phyloP scores from a whole-genome alignment of 2,888 invertebrate genomes.

The Rhaphigaster nebulosa region DNA sequence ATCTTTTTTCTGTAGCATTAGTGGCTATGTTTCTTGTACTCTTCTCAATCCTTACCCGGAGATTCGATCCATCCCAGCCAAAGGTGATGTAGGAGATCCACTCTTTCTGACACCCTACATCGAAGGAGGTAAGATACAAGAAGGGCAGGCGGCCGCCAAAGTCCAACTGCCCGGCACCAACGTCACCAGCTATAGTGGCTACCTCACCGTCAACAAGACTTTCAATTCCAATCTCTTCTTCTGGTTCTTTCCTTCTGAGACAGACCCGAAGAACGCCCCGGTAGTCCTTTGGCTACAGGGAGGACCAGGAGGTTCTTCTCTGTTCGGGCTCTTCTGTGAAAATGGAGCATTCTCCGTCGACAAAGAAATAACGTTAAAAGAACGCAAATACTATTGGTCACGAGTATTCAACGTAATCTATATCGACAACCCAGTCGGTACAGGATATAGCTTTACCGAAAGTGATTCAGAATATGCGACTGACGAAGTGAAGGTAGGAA shows the following conservation, averaged over 20 bases:
- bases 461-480: conserved; percentile 81
- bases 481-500: conserved; percentile 84
- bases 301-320: conserved; percentile 84
- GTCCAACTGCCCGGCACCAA: conserved; percentile 66
- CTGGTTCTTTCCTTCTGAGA: conserved; percentile 71
- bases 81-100: conserved; percentile 72
- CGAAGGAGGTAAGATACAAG: conserved; percentile 78
- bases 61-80: neutral
- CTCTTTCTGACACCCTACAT: conserved; percentile 83
- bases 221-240: conserved; percentile 71
- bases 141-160: conserved; percentile 71
- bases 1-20: neutral
- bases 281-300: conserved; percentile 88
- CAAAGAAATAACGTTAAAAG: conserved; percentile 69
- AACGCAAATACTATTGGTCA: conserved; percentile 85
- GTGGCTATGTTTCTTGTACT: neutral
- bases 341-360: conserved; percentile 78
- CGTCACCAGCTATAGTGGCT: conserved; percentile 74
- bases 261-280: conserved; percentile 71
- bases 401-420: conserved; percentile 85
- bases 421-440: conserved; percentile 93
- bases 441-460: conserved; percentile 91
- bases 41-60: neutral
- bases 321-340: conserved; percentile 86
- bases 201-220: conserved; percentile 75